These are phyloP conservation scores for Bursaphelenchus mucronatus DNA, from an alignment of 1,140 invertebrate genomes.

Conservation along the genomic window DNA sequence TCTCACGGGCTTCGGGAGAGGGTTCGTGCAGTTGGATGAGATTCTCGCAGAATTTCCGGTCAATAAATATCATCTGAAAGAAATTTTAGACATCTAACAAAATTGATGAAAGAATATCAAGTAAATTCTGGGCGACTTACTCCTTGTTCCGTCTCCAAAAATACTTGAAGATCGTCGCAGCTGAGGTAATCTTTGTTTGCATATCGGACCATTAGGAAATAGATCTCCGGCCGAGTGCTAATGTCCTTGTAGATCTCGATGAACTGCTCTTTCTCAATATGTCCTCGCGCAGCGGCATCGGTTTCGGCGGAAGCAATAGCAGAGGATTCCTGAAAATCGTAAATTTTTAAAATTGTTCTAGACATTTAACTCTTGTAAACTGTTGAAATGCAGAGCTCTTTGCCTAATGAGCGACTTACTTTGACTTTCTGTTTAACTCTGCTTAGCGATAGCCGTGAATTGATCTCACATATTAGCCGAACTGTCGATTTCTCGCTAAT, in stretches of 20 bases:
- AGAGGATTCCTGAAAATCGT: slow-evolving; percentile 13
- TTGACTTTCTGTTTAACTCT: slow-evolving; percentile 66
- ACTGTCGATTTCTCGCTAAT: slow-evolving; percentile 66
- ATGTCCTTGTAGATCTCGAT: slow-evolving; percentile 69
- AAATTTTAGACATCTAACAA: slow-evolving; percentile 15
- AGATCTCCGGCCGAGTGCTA: slow-evolving; percentile 68
- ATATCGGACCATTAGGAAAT: slow-evolving; percentile 69
- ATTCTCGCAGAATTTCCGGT: slow-evolving; percentile 64
- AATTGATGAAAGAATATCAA: slow-evolving; percentile 10
- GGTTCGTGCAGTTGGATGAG: slow-evolving; percentile 68
- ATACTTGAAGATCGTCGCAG: slow-evolving; percentile 67
- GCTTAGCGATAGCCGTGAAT: slow-evolving; percentile 63
- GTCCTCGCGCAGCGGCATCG: slow-evolving; percentile 63
- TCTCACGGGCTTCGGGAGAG: slow-evolving; percentile 65
- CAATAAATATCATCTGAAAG: slow-evolving; percentile 65
- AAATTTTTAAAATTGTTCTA: too few species aligned
- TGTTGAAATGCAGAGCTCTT: background rate
- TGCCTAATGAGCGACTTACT: slow-evolving; percentile 58
- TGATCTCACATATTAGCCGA: slow-evolving; percentile 65
- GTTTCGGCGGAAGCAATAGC: slow-evolving; percentile 13
- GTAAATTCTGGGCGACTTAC: slow-evolving; percentile 60
- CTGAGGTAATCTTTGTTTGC: slow-evolving; percentile 69
- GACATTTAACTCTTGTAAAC: too few species aligned
- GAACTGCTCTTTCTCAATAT: slow-evolving; percentile 67
- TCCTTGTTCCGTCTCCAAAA: slow-evolving; percentile 70